Evolutionary conservation across 2,888 invertebrate species (phyloP), one percentile per base, ranked within the genome.

Genomic region (Thumatha senex): DNA sequence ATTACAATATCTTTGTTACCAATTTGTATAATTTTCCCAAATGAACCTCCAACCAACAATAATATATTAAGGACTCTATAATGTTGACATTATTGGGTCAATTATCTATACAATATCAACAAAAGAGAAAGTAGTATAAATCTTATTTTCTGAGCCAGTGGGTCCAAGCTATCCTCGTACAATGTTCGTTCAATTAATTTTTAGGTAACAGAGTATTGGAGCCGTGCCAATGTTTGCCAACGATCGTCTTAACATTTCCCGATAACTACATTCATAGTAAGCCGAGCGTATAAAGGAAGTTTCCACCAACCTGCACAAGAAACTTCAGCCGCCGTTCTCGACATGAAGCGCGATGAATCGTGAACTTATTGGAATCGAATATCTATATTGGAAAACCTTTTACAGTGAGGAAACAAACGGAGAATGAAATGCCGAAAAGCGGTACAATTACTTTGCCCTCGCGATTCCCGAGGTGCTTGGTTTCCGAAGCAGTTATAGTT

Each of bases 191-290:
- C 63, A 52, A 61, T 47, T 59, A 49, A 55, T 65, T 65, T 65
- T 70, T 65, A 73, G 72, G 70, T 67, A 67, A 72, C 73, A 64
- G 70, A 54, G 68, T 63, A 63, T 76, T 87, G 86, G 86, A 76
- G 51, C 66, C 39, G 48, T 56, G 86, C 87, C 86, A 87, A 80
- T 74, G 72, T 76, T 82, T 78, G 72, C 73, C 73, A 76, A 73
- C 80, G 79, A 82, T 80, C 80, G 74, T 79, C 78, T 82, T 78
- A 74, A 76, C 78, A 78, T 78, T 76, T 74, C 73, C 75, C 77
- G 78, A 80, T 84, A 82, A 78, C 77, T 80, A 78, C 76, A 76
- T 78, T 82, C 75, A 73, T 75, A 71, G 70, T 70, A 74, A 79
- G 70, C 71, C 75, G 72, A 79, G 69, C 78, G 78, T 72, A 72